phyloP scores from a whole-genome alignment of 2,888 invertebrate species.

The Acanthopleura granulata region DNA sequence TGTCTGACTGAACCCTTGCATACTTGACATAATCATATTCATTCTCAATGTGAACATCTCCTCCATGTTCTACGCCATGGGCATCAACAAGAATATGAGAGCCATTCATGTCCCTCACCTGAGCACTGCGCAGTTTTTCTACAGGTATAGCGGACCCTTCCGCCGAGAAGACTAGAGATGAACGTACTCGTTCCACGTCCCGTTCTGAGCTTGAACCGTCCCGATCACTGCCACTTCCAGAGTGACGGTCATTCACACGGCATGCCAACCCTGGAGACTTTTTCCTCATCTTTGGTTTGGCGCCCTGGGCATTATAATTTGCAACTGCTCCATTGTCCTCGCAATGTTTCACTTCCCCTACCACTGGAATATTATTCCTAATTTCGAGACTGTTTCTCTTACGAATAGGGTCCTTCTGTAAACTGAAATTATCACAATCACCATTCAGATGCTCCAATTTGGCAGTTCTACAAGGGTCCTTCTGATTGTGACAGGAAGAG shows the following conservation, averaged over 20 bases:
- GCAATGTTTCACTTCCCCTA: conserved; percentile 59
- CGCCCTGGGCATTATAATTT: conserved; percentile 49
- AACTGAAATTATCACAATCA: conserved; percentile 4
- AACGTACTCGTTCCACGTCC: conserved; percentile 35
- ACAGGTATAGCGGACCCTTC: not conserved
- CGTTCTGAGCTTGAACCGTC: conserved; percentile 56
- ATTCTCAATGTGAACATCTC: conserved; percentile 60
- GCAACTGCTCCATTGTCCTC: conserved; percentile 41
- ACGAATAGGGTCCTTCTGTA: conserved; percentile 35
- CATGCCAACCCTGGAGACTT: conserved; percentile 67
- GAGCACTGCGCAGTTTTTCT: not conserved
- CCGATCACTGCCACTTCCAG: conserved; percentile 40
- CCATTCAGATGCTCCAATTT: not conserved
- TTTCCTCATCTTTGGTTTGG: conserved; percentile 62
- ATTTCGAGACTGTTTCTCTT: conserved; percentile 66
- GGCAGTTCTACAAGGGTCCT: not conserved
- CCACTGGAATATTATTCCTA: conserved; percentile 64
- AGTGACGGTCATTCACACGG: conserved; percentile 46
- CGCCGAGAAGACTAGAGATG: not conserved
- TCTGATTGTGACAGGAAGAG: not conserved
- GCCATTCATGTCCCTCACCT: not conserved
- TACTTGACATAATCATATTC: conserved; percentile 69
- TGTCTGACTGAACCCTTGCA: conserved; percentile 72
- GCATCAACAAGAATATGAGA: not conserved
- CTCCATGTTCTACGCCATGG: not conserved